Evolutionary conservation across 1,140 invertebrate genomes (phyloP).

Genomic region (Delia radicum): DNA sequence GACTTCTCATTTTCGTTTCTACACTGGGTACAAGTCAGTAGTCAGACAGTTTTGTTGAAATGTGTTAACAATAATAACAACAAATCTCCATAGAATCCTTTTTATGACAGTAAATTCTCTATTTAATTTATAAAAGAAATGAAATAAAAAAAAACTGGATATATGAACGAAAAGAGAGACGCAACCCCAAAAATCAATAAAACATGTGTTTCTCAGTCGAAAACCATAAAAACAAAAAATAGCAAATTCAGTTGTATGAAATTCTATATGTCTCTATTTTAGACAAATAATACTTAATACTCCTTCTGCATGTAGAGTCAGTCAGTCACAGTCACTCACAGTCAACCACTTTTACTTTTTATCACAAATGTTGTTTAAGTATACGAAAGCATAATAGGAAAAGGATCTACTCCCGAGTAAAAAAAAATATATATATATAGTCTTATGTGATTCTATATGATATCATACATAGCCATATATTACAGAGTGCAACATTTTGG

Average conservation of each 20-base stretch:
- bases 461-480: no score
- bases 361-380: background rate
- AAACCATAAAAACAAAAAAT: no score
- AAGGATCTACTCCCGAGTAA: background rate
- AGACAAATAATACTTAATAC: conserved; percentile 5
- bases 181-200: conserved; percentile 1
- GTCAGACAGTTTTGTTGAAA: background rate
- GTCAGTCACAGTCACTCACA: background rate
- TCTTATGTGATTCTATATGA: no score
- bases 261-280: conserved; percentile 5
- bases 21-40: background rate
- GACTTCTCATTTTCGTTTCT: background rate
- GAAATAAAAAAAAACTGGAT: background rate
- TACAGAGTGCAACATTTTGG: no score
- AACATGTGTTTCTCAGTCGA: background rate
- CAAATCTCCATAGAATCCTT: background rate
- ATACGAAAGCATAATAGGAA: background rate
- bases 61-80: background rate
- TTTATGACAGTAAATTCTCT: background rate
- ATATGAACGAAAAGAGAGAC: background rate
- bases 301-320: no score
- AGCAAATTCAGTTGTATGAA: background rate
- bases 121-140: background rate
- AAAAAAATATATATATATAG: no score
- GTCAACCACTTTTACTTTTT: background rate